phyloP scores from a whole-genome alignment of 2,113 vertebrate genomes.

The Pseudolaguvia tuberculata region DNA sequence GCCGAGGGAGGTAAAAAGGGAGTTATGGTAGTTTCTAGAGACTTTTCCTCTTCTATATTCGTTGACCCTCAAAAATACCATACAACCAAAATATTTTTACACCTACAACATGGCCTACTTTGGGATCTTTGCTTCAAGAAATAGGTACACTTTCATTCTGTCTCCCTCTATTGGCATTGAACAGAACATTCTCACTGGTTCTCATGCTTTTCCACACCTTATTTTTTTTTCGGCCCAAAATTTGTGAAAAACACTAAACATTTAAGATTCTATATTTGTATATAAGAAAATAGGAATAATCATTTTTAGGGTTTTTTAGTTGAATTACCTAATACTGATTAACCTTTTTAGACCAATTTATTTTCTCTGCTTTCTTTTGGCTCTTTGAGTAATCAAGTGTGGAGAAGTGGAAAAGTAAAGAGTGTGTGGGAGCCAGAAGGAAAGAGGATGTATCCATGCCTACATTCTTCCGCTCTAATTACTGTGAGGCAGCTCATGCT shows the following conservation, averaged over 20 bases:
- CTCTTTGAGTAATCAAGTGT: conserved; percentile 32
- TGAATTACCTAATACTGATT: neutral
- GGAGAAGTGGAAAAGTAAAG: conserved; percentile 21
- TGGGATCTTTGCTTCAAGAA: neutral
- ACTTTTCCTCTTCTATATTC: neutral
- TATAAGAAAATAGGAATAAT: too few species aligned
- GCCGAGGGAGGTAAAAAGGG: too few species aligned
- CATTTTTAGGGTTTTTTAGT: neutral
- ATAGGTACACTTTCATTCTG: conserved; percentile 16
- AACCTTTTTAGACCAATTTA: neutral
- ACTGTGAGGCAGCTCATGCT: conserved; percentile 62
- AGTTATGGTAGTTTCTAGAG: neutral
- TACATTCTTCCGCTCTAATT: conserved; percentile 69
- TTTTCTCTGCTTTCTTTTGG: neutral
- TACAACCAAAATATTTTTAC: neutral
- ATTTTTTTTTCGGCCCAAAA: neutral
- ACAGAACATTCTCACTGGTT: neutral
- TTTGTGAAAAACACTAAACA: too few species aligned
- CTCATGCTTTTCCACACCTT: neutral
- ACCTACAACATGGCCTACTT: neutral
- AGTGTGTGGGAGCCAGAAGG: conserved; percentile 19
- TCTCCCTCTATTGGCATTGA: conserved; percentile 52
- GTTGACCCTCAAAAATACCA: neutral
- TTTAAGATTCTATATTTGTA: too few species aligned
- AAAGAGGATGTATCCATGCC: conserved; percentile 49